Conservation (phyloP, 2,797 vertebrate species). For the Atherinosoma microstoma region DNA sequence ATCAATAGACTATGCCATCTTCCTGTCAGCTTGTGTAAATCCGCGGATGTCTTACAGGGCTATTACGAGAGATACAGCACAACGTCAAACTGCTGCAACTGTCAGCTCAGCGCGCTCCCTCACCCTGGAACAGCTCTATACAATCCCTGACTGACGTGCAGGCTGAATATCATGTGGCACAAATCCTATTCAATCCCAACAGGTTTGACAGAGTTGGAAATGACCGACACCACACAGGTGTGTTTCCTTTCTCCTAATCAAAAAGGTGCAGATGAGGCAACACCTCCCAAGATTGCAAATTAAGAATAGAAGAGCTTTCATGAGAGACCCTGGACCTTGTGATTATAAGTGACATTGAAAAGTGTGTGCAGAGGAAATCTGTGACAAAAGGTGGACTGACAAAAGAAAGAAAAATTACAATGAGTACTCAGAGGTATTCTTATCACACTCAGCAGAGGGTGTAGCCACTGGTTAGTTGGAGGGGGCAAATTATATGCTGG, state of each 20-base stretch:
- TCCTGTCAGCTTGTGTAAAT: slow-evolving; percentile 68
- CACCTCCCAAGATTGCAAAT: slow-evolving; percentile 16
- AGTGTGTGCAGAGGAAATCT: slow-evolving; percentile 11
- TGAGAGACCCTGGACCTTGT: slow-evolving; percentile 19
- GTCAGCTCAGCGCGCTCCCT: slow-evolving; percentile 47
- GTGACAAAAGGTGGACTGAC: background rate
- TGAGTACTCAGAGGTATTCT: background rate
- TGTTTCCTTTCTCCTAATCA: slow-evolving; percentile 12
- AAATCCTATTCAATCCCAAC: slow-evolving; percentile 36
- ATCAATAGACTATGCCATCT: slow-evolving; percentile 54
- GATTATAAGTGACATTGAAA: background rate
- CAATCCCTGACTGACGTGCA: slow-evolving; percentile 43
- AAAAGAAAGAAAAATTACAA: background rate
- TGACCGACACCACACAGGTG: slow-evolving; percentile 23
- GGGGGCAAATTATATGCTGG: background rate
- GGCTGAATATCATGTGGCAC: slow-evolving; percentile 46
- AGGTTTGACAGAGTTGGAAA: slow-evolving; percentile 36
- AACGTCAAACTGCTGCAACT: slow-evolving; percentile 51
- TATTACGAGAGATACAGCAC: slow-evolving; percentile 61
- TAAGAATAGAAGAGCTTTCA: slow-evolving; percentile 11
- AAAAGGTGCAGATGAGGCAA: slow-evolving; percentile 10
- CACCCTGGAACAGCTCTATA: slow-evolving; percentile 49
- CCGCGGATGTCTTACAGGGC: slow-evolving; percentile 59
- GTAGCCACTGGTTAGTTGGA: background rate
- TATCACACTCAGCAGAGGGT: slow-evolving; percentile 15